Conservation (phyloP, 1,140 invertebrate genomes). For the Panagrolaimus sp. region DNA sequence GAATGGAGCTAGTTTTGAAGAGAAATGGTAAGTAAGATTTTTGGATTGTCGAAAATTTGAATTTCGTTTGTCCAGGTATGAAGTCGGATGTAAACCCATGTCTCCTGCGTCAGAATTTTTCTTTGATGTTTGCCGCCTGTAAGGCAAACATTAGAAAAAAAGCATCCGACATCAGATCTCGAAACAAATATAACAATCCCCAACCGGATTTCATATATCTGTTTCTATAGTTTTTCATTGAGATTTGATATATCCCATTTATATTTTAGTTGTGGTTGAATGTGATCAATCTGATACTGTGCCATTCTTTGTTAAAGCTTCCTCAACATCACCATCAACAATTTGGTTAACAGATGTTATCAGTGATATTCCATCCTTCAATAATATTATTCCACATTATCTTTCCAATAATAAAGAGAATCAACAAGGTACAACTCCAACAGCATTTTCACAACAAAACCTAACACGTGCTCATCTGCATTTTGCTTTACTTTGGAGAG, state of each 20-base stretch:
- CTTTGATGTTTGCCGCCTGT: too few relatives aligned
- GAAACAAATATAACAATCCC: too few relatives aligned
- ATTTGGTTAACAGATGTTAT: constrained; percentile 6
- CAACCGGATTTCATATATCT: too few relatives aligned
- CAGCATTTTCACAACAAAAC: background rate
- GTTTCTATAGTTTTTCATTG: too few relatives aligned
- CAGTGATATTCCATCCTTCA: constrained; percentile 12
- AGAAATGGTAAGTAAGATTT: background rate
- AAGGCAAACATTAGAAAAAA: too few relatives aligned
- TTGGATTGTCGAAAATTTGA: too few relatives aligned
- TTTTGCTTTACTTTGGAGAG: constrained; percentile 22
- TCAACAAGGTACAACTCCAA: background rate
- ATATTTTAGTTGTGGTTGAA: background rate
- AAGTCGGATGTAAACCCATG: too few relatives aligned
- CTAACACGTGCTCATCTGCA: constrained; percentile 9
- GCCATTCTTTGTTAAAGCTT: constrained; percentile 2
- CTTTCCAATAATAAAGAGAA: background rate
- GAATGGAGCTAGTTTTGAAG: background rate
- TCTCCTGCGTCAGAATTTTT: too few relatives aligned
- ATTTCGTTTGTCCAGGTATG: too few relatives aligned
- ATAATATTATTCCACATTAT: background rate
- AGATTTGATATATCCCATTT: background rate
- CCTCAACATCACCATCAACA: background rate
- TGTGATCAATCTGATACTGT: constrained; percentile 15
- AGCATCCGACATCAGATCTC: too few relatives aligned